Evolutionary conservation across 2,888 invertebrate species (phyloP).

Genomic region (Melangyna quadrimaculata): DNA sequence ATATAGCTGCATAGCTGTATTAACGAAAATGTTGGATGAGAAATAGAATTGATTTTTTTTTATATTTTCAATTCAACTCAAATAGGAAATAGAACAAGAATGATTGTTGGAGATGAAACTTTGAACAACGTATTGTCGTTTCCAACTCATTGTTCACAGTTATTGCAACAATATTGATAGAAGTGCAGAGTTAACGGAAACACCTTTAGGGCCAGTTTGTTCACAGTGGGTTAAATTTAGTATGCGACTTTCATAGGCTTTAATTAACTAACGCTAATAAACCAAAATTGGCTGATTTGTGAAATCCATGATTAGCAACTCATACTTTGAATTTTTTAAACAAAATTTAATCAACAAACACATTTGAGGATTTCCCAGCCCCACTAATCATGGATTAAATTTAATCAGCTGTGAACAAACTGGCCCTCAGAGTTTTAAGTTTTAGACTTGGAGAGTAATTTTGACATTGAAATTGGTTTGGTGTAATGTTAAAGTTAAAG

Average conservation of each 20-base stretch:
- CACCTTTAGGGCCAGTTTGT: no score
- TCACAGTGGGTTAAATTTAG: no score
- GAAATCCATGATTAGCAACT: no score
- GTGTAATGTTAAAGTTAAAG: not conserved
- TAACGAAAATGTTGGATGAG: not conserved
- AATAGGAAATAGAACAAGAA: conserved; percentile 36
- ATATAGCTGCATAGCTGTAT: not conserved
- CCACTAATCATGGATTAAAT: no score
- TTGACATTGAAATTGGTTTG: not conserved
- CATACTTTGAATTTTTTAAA: no score
- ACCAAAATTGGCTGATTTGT: no score
- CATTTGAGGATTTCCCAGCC: no score
- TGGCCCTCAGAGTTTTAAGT: no score
- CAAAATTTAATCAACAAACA: no score
- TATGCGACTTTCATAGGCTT: no score
- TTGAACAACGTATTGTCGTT: conserved; percentile 28
- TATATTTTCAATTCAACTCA: conserved; percentile 5
- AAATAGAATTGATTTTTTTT: conserved; percentile 6
- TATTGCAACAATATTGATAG: conserved; percentile 37
- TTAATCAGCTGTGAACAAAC: no score
- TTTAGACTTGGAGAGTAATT: not conserved
- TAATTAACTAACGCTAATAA: no score
- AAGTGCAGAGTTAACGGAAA: conserved; percentile 37
- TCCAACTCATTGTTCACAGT: conserved; percentile 19
- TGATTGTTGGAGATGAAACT: conserved; percentile 24